phyloP scores from a whole-genome alignment of 2,113 vertebrate species.

The Gobio gobio region DNA sequence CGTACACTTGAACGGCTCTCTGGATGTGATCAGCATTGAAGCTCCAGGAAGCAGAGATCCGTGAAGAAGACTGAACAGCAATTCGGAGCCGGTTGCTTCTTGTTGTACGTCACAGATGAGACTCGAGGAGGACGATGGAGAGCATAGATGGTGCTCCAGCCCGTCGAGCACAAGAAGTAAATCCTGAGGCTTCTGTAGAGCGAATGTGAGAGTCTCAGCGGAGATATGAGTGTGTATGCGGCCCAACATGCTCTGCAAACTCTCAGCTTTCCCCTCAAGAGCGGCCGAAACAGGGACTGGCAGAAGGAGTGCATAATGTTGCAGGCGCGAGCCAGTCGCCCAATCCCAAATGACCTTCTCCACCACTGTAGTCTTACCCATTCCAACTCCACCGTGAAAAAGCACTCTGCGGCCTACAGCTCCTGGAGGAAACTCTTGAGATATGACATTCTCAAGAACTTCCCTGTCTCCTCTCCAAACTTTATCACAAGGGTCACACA shows the following conservation, averaged over 20 bases:
- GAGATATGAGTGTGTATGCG: slow-evolving; percentile 47
- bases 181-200: slow-evolving; percentile 63
- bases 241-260: slow-evolving; percentile 65
- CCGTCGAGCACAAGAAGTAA: slow-evolving; percentile 78
- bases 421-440: slow-evolving; percentile 39
- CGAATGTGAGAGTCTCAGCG: slow-evolving; percentile 6
- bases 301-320: slow-evolving; percentile 68
- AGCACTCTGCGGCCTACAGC: slow-evolving; percentile 46
- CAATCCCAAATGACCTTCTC: slow-evolving; percentile 72
- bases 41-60: slow-evolving; percentile 70
- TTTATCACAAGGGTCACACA: accelerated
- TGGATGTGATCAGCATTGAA: slow-evolving; percentile 68
- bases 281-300: slow-evolving; percentile 60
- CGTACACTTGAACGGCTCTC: slow-evolving; percentile 33
- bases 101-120: slow-evolving; percentile 58
- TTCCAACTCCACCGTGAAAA: slow-evolving; percentile 70
- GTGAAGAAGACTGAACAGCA: slow-evolving; percentile 72
- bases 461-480: not conserved
- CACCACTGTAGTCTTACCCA: slow-evolving; percentile 75
- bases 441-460: slow-evolving; percentile 51
- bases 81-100: slow-evolving; percentile 46
- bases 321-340: slow-evolving; percentile 62
- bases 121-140: slow-evolving; percentile 42
- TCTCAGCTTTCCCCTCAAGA: slow-evolving; percentile 40
- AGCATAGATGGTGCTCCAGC: slow-evolving; percentile 64